These are phyloP conservation scores for Tetrao urogallus DNA, from an alignment of 2,113 vertebrate genomes.

Conservation along the genomic window DNA sequence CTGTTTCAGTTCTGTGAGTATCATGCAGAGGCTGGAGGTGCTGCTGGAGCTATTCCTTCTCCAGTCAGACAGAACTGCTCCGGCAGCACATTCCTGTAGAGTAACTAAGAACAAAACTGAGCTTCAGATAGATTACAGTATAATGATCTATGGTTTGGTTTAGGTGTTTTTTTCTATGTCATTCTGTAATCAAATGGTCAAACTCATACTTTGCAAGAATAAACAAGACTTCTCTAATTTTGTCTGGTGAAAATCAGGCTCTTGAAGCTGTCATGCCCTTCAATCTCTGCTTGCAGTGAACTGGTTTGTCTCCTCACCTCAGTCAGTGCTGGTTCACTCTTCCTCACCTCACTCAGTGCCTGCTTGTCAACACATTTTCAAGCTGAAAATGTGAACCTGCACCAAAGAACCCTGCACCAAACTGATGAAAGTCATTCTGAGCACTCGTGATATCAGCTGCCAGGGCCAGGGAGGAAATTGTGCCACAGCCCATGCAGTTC, in stretches of 20 bases:
- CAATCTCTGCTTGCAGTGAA: not conserved
- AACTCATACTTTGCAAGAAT: not conserved
- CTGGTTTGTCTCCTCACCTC: not conserved
- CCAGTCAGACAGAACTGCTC: not conserved
- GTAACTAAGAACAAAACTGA: not conserved
- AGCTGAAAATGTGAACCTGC: not conserved
- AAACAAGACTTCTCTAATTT: not conserved
- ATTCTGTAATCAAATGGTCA: not conserved
- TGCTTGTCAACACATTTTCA: not conserved
- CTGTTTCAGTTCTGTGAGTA: not conserved
- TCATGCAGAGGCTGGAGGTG: not conserved
- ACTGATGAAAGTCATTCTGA: not conserved
- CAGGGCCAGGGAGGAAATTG: conserved; percentile 7
- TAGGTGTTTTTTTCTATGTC: not conserved
- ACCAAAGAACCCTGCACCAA: not conserved
- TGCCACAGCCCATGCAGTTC: not conserved
- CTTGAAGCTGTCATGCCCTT: not conserved
- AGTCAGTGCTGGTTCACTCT: not conserved
- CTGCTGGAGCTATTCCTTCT: not conserved
- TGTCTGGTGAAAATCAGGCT: not conserved
- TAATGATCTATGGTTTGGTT: not conserved
- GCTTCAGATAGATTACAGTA: not conserved
- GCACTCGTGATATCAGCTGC: not conserved
- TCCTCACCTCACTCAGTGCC: not conserved
- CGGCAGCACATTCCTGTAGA: not conserved